Conservation (phyloP, 1,140 invertebrate genomes). For the Drosophila eugracilis region DNA sequence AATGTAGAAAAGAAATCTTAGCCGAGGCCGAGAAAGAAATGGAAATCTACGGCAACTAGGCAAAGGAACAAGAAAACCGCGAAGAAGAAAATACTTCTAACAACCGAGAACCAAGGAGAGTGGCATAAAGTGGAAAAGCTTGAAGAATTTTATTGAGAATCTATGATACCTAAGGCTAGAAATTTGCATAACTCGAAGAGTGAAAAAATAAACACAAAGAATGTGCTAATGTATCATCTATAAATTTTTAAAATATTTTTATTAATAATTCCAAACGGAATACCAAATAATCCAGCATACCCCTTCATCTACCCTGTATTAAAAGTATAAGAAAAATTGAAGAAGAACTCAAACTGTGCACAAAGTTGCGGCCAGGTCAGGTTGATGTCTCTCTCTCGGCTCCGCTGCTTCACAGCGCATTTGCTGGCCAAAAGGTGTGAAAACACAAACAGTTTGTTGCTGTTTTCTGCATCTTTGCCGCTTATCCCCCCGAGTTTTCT, state of each 20-base stretch:
- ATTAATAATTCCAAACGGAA: background rate
- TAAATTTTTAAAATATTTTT: too few species aligned
- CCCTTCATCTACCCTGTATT: background rate
- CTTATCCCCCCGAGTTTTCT: slow-evolving; percentile 40
- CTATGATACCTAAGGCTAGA: background rate
- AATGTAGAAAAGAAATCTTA: slow-evolving; percentile 79
- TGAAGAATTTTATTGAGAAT: slow-evolving; percentile 24
- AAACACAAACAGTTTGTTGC: slow-evolving; percentile 77
- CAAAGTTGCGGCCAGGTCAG: slow-evolving; percentile 62
- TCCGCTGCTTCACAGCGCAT: slow-evolving; percentile 59
- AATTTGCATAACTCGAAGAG: too few species aligned
- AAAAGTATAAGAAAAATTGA: slow-evolving; percentile 12
- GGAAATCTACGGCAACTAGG: slow-evolving; percentile 8
- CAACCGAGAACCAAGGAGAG: background rate
- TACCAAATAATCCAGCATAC: background rate
- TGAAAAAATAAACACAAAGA: too few species aligned
- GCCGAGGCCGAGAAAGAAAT: slow-evolving; percentile 11
- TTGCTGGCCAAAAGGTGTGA: slow-evolving; percentile 79
- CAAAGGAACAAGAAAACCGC: slow-evolving; percentile 36
- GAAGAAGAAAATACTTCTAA: slow-evolving; percentile 8
- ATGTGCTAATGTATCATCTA: too few species aligned
- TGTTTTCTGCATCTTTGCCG: slow-evolving; percentile 56
- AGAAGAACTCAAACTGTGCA: slow-evolving; percentile 46
- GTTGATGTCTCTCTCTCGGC: slow-evolving; percentile 51
- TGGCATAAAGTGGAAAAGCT: background rate